Percentiles rank a stretch among this genome's conserved stretches.
These are phyloP conservation scores for Acanthacorydalis orientalis DNA, from an alignment of 2,888 invertebrate species.

Conservation along the genomic window DNA sequence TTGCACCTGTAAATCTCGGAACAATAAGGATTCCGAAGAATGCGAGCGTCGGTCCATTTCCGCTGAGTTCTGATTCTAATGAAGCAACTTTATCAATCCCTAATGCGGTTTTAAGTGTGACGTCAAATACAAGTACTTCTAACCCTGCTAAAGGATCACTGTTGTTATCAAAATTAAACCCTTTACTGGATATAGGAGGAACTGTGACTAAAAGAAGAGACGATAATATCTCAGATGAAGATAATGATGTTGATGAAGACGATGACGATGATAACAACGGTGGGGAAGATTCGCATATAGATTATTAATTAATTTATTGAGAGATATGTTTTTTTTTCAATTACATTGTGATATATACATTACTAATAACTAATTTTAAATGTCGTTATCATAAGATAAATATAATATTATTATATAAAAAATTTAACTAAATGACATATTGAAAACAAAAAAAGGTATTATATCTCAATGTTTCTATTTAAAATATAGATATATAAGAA, in stretches of 20 bases:
- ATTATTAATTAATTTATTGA: not conserved
- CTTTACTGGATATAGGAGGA: constrained; percentile 12
- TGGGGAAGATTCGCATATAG: constrained; percentile 1
- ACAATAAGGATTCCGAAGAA: constrained; percentile 15
- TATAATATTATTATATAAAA: too few species aligned
- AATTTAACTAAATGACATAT: too few species aligned
- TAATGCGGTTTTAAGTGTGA: constrained; percentile 19
- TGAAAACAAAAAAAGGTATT: too few species aligned
- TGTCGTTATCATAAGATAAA: too few species aligned
- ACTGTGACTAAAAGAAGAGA: not conserved
- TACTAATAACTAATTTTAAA: not conserved
- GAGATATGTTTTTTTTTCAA: not conserved
- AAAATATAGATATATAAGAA: constrained; percentile 10
- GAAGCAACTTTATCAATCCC: constrained; percentile 15
- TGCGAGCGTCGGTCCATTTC: not conserved
- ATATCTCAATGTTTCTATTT: constrained; percentile 9
- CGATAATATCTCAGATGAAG: not conserved
- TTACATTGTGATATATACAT: not conserved
- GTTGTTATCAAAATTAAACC: constrained; percentile 15
- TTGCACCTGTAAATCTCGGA: constrained; percentile 30
- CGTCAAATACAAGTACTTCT: constrained; percentile 19
- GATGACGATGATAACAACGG: not conserved
- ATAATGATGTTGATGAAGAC: not conserved
- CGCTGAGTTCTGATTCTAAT: not conserved
- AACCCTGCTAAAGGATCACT: constrained; percentile 15